A percentile compares a stretch with the other conserved stretches of the same genome.
Conservation (phyloP, 2,888 invertebrate genomes). For the Epinotia ramella region DNA sequence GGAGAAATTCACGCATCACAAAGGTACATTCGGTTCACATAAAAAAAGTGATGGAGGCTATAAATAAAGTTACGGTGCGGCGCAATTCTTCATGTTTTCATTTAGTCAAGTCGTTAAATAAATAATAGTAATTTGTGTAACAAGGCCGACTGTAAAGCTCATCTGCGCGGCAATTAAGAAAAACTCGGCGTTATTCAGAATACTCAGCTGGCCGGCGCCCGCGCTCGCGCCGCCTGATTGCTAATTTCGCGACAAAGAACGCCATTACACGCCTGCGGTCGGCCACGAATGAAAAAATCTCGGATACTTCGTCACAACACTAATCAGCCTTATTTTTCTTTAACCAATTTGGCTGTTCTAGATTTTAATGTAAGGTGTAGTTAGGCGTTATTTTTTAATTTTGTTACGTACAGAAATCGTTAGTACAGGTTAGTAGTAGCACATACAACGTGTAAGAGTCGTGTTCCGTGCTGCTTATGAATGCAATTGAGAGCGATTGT, state of each 20-base stretch:
- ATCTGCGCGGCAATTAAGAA: conserved; percentile 78
- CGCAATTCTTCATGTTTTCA: conserved; percentile 66
- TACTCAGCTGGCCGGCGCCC: conserved; percentile 54
- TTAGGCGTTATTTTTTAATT: not conserved
- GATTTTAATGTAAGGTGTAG: conserved; percentile 9
- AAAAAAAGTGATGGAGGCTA: conserved; percentile 29
- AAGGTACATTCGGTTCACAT: conserved; percentile 25
- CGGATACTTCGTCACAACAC: conserved; percentile 43
- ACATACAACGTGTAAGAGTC: not conserved
- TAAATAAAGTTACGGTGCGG: conserved; percentile 47
- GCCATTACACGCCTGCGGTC: conserved; percentile 67
- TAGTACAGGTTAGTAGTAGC: not conserved
- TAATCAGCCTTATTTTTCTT: conserved; percentile 26
- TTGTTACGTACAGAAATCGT: not conserved
- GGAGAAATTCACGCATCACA: conserved; percentile 15
- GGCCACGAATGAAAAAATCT: conserved; percentile 70
- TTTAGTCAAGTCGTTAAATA: conserved; percentile 68
- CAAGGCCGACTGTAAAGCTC: conserved; percentile 68
- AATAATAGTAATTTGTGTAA: conserved; percentile 72
- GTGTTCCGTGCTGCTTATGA: not conserved
- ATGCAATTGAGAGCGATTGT: not conserved
- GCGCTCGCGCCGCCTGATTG: conserved; percentile 70
- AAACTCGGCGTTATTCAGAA: conserved; percentile 64
- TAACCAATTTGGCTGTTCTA: conserved; percentile 14
- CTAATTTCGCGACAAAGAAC: conserved; percentile 81